These are phyloP conservation scores for Perodicticus potto DNA, from an alignment of 2,797 vertebrate genomes.

Conservation along the genomic window DNA sequence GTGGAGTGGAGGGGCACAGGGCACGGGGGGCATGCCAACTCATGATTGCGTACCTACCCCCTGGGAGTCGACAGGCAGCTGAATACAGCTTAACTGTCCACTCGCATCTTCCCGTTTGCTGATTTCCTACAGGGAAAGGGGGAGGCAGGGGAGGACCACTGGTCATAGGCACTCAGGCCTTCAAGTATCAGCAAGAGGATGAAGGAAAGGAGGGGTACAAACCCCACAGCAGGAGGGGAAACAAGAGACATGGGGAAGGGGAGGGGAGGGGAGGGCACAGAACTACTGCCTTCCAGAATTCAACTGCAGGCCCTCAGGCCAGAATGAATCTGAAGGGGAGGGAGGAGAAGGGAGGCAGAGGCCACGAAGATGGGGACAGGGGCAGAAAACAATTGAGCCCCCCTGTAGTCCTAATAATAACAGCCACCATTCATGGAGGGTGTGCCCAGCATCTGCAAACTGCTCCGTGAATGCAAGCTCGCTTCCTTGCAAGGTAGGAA, in stretches of 20 bases:
- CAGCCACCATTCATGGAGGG: not conserved
- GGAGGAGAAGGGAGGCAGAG: not conserved
- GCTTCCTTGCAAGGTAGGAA: not conserved
- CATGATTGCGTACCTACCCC: slow-evolving; percentile 94
- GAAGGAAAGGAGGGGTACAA: slow-evolving; percentile 41
- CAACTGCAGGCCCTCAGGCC: slow-evolving; percentile 58
- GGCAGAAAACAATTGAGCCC: not conserved
- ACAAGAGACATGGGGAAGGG: not conserved
- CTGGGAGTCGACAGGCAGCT: slow-evolving; percentile 97
- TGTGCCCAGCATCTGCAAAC: not conserved
- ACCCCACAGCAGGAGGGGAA: slow-evolving; percentile 60
- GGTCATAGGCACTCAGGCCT: slow-evolving; percentile 79
- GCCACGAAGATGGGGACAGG: not conserved
- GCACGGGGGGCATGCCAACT: slow-evolving; percentile 87
- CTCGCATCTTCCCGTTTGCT: slow-evolving; percentile 97
- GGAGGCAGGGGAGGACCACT: slow-evolving; percentile 82
- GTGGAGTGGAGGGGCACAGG: slow-evolving; percentile 55
- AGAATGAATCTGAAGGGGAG: slow-evolving; percentile 69
- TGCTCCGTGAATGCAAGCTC: not conserved
- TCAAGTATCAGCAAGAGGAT: slow-evolving; percentile 83
- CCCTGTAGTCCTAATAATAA: not conserved
- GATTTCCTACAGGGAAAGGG: slow-evolving; percentile 96
- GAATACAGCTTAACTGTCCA: slow-evolving; percentile 97
- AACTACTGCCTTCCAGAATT: slow-evolving; percentile 62
- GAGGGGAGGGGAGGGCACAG: not conserved